Evolutionary conservation across 2,113 vertebrate genomes (phyloP).

Genomic region (Carlito syrichta): DNA sequence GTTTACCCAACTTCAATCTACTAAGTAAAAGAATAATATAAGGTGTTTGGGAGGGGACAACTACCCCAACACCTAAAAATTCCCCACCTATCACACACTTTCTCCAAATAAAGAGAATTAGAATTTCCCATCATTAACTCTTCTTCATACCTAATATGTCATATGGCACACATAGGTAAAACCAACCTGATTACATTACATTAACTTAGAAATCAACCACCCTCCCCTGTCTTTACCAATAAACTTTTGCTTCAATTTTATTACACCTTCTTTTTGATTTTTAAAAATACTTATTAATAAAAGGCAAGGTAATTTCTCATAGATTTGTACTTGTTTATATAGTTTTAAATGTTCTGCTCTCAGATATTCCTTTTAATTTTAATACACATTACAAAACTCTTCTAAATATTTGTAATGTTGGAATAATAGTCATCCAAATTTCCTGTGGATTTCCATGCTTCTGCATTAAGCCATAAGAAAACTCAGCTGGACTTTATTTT

Average conservation of each 20-base stretch:
- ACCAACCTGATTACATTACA: not conserved
- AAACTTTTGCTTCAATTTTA: not conserved
- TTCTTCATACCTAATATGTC: not conserved
- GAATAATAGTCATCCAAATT: not conserved
- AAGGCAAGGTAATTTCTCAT: not conserved
- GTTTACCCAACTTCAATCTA: not conserved
- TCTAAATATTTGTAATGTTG: not conserved
- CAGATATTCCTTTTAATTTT: slow-evolving; percentile 10
- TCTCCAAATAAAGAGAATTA: not conserved
- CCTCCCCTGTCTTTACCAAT: not conserved
- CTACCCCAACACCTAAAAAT: not conserved
- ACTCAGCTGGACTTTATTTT: slow-evolving; percentile 7
- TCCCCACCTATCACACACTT: not conserved
- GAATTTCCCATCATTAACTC: not conserved
- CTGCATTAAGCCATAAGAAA: not conserved
- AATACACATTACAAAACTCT: not conserved
- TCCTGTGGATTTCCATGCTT: slow-evolving; percentile 6
- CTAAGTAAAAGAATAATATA: not conserved
- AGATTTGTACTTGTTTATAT: not conserved
- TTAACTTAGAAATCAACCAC: not conserved
- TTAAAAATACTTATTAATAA: slow-evolving; percentile 20
- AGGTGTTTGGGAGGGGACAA: not conserved
- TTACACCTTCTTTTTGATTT: not conserved
- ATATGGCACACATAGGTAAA: not conserved
- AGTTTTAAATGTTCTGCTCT: not conserved